Percentiles rank a stretch among this genome's conserved stretches.
phyloP scores from a whole-genome alignment of 2,888 invertebrate genomes.

The Andrena fulva region DNA sequence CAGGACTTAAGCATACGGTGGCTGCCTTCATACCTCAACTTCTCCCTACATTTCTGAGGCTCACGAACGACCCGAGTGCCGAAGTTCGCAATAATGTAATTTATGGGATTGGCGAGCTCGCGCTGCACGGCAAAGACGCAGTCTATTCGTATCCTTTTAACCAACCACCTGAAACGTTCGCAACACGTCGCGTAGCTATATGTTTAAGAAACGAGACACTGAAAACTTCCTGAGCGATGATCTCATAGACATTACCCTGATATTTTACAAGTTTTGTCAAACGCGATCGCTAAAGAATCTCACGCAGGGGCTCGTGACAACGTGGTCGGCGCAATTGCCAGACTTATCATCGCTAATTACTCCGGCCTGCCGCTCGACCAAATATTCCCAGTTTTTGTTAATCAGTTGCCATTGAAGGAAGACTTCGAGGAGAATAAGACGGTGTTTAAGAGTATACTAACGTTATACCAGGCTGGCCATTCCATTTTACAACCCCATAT shows the following conservation, averaged over 20 bases:
- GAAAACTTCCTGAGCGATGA: conserved; percentile 64
- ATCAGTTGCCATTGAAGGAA: conserved; percentile 90
- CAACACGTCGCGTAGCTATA: background rate
- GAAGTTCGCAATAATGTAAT: conserved; percentile 92
- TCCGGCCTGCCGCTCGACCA: conserved; percentile 89
- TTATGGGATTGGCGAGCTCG: conserved; percentile 91
- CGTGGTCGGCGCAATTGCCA: conserved; percentile 91
- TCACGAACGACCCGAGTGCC: conserved; percentile 88
- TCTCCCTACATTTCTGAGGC: conserved; percentile 88
- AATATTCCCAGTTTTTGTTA: conserved; percentile 90
- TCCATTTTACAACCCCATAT: conserved; percentile 86
- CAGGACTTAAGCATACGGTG: conserved; percentile 87
- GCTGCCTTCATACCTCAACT: conserved; percentile 87
- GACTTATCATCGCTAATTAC: conserved; percentile 89
- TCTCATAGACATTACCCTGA: conserved; percentile 87
- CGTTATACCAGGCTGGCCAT: conserved; percentile 88
- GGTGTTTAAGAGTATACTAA: conserved; percentile 88
- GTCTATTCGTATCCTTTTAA: conserved; percentile 87
- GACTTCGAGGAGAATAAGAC: conserved; percentile 91
- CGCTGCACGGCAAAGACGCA: conserved; percentile 88
- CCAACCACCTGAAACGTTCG: background rate
- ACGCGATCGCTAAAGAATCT: conserved; percentile 88
- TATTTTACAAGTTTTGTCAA: conserved; percentile 89
- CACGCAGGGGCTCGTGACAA: conserved; percentile 90
- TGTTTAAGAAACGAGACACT: background rate